Evolutionary conservation across 2,888 invertebrate species (phyloP), one percentile per base, ranked within the genome.

Genomic region (Eupithecia inturbata): DNA sequence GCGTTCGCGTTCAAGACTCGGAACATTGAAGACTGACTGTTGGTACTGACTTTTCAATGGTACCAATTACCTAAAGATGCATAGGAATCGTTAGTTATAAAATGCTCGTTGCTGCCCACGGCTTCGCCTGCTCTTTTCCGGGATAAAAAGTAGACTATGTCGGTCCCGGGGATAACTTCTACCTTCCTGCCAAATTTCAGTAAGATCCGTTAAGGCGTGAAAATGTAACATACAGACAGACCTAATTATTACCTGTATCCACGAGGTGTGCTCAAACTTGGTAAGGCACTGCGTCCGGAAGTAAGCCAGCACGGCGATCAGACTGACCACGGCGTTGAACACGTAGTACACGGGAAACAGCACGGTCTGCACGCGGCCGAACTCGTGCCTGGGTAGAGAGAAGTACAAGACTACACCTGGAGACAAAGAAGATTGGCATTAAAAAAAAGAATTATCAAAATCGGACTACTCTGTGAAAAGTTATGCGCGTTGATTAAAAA

Each of bases 341-440:
- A 97, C 95, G 91, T 98, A 98, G 92, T 98, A 98, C 84, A 96
- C 96, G 1, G 98, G 98, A 89, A 98, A 98, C 74, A 98, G 93
- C 60, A 97, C 96, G 77, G 97, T 96, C 89, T 98, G 98, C 22
- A 98, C 97, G 82, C 97, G 96, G 0, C 98, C 98, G 90, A 98
- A 98, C 79, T 96, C 96, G 84, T 98, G 98, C 26, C 98, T 96
- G 0, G 98, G 98, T 79, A 98, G 94, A 10, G 96, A 96, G 92
- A 98, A 98, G 92, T 97, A 98, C 71, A 98, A 95, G 72, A 98
- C 96, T 70, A 98, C 92, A 79, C 98, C 98, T 97, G 95, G 78
- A 77, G 70, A 77, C 0, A 3, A 10, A 53, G 73, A 45, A 67
- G 19, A 41, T 9, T 6, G n/a, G 7, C 41, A 45, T 45, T n/a